Evolutionary conservation across 2,888 invertebrate species (phyloP), one percentile per base, ranked within the genome.

Genomic region (Watsonalla cultraria): DNA sequence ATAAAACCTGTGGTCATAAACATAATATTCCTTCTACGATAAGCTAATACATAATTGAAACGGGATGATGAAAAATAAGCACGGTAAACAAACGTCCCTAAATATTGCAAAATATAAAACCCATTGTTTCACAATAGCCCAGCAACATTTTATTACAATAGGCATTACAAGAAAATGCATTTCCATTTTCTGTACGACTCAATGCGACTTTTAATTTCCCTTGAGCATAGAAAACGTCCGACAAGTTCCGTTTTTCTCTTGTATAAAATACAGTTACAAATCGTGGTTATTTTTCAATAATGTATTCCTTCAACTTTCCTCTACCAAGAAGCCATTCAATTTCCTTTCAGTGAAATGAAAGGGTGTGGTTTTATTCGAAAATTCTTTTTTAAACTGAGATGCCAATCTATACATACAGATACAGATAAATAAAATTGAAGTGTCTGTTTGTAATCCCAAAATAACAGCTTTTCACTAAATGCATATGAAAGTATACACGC

Each of bases 131-230:
- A 42, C 11, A 42, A 9, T 9, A 9, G 9, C 11, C 5, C 11
- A 42, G 11, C 37, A 37, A 42, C 8, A 42, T 8, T 42, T 49
- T 37, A 5, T 13, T 14, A 35, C 8, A 35, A 15, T 37, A 14
- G 15, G 37, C 13, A 5, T 13, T 14, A 35, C 8, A 35, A 15
- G 37, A 14, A 39, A 49, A 49, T 49, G 14, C 14, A 49, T 37
- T 49, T 15, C 39, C 49, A 49, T 49, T 49, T 49, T 37, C 39
- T 6, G 8, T 37, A 6, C 39, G 33, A 49, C 37, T 59, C 54
- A 56, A 61, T 60, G 55, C 55, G 49, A 60, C 61, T 67, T 71
- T 72, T 68, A 66, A 72, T 68, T 70, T 72, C 63, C 68, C 60
- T 46, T 54, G 64, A 54, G 57, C 58, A 64, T 59, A 56, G 50